Percentiles rank a stretch among this genome's conserved stretches.
These are phyloP conservation scores for Babylonia areolata DNA, from an alignment of 1,140 invertebrate species.

Conservation along the genomic window DNA sequence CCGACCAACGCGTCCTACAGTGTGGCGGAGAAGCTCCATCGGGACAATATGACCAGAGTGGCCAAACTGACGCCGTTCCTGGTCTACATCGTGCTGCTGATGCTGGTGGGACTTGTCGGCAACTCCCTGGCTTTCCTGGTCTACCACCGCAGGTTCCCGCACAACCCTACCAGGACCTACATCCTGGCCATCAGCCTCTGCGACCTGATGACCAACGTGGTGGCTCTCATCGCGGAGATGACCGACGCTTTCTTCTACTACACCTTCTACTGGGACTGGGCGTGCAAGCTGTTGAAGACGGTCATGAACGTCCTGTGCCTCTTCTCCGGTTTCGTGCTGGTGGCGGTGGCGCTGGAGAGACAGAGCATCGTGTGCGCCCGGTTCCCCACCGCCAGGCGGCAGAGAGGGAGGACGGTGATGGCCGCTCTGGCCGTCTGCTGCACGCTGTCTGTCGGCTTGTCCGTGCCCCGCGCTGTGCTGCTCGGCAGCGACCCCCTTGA, in stretches of 20 bases:
- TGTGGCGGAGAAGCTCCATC: neutral
- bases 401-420: neutral
- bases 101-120: slow-evolving; percentile 50
- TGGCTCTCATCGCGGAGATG: slow-evolving; percentile 59
- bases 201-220: slow-evolving; percentile 48
- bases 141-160: slow-evolving; percentile 47
- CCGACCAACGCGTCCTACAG: neutral
- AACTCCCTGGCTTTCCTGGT: slow-evolving; percentile 55
- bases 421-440: slow-evolving; percentile 39
- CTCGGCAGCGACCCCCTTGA: slow-evolving; percentile 47
- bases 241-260: slow-evolving; percentile 59
- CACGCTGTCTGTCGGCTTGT: slow-evolving; percentile 44
- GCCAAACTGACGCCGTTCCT: neutral
- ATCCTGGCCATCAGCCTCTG: slow-evolving; percentile 52
- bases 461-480: slow-evolving; percentile 56
- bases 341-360: slow-evolving; percentile 61
- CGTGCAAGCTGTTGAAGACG: slow-evolving; percentile 59
- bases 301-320: slow-evolving; percentile 50
- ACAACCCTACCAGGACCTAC: slow-evolving; percentile 48
- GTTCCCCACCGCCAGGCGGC: slow-evolving; percentile 50
- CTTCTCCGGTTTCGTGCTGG: slow-evolving; percentile 59
- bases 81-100: slow-evolving; percentile 45
- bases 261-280: slow-evolving; percentile 40
- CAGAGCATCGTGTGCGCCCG: slow-evolving; percentile 56
- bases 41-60: neutral